Evolutionary conservation across 2,113 vertebrate genomes (phyloP), one percentile per base, ranked within the genome.

Genomic region (Corythornis cristatus): DNA sequence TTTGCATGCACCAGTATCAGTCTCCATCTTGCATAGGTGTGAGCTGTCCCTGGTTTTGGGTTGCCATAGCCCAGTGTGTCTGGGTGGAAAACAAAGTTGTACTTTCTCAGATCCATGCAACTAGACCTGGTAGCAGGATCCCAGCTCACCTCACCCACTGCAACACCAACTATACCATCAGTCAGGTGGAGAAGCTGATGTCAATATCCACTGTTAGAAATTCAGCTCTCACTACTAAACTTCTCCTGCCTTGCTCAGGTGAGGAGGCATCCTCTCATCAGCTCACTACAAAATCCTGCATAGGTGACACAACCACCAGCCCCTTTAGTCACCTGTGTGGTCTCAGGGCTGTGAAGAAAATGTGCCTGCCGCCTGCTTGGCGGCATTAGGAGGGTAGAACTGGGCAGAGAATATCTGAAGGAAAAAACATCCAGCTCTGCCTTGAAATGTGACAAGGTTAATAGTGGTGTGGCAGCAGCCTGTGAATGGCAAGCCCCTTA

Each of bases 1-100:
- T 66, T 46, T 50, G 1, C 3, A 0, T 19, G 29, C 7, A 1
- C 12, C 16, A 16, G 37, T 18, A 5, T 71, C 40, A n/a, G 29
- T 31, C 11, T 21, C 23, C 60, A 66, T 33, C 28, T 53, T 62
- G 42, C 2, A 6, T 2, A 12, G 28, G 26, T 35, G 25, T 22
- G 33, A 51, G 6, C 8, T 64, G 67, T 80, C 56, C 51, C 20
- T 31, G 16, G 5, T 62, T 89, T 71, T 50, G 23, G 35, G 23
- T 37, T 92, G 51, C 20, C 15, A 37, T 21, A 83, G 13, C 12
- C 33, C 1, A 0, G 5, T 3, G 2, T 48, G 51, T 17, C n/a
- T 88, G 40, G 12, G 13, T 48, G 42, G 31, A 64, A 81, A 81
- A 56, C 21, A 22, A 64, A 56, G 8, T 8, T 22, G 12, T 46